A percentile compares a stretch with the other conserved stretches of the same genome.
These are phyloP conservation scores for Podilymbus podiceps DNA, from an alignment of 2,113 vertebrate genomes.

Conservation along the genomic window DNA sequence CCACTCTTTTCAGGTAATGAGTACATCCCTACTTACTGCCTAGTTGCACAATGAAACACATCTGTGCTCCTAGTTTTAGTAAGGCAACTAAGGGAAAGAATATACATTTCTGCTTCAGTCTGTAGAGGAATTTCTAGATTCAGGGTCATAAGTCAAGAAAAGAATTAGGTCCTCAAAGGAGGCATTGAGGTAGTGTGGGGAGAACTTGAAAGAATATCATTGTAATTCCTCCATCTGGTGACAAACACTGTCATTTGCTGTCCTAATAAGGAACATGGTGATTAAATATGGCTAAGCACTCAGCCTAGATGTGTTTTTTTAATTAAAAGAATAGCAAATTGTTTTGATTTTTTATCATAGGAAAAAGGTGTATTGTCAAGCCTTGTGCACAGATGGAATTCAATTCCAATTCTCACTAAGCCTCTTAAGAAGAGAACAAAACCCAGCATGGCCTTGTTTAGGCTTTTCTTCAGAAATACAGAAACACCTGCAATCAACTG, in stretches of 20 bases:
- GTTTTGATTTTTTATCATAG: not conserved
- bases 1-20: not conserved
- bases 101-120: not conserved
- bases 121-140: not conserved
- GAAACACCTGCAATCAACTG: not conserved
- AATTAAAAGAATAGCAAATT: slow-evolving; percentile 24
- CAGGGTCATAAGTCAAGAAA: not conserved
- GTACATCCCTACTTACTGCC: not conserved
- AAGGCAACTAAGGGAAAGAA: not conserved
- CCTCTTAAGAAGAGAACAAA: slow-evolving; percentile 35
- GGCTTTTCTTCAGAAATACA: slow-evolving; percentile 7
- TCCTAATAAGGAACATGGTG: not conserved
- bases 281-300: slow-evolving; percentile 37
- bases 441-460: not conserved
- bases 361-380: not conserved
- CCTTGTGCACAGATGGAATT: not conserved
- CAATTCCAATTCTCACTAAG: slow-evolving; percentile 10
- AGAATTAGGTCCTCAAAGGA: not conserved
- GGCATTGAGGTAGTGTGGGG: not conserved
- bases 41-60: not conserved
- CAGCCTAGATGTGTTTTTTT: slow-evolving; percentile 1
- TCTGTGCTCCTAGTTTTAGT: not conserved
- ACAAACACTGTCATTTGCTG: slow-evolving; percentile 20
- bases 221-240: not conserved
- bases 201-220: not conserved